Base-by-base conservation (phyloP, 2,888 invertebrate species). In the Eristalis tenax region DNA sequence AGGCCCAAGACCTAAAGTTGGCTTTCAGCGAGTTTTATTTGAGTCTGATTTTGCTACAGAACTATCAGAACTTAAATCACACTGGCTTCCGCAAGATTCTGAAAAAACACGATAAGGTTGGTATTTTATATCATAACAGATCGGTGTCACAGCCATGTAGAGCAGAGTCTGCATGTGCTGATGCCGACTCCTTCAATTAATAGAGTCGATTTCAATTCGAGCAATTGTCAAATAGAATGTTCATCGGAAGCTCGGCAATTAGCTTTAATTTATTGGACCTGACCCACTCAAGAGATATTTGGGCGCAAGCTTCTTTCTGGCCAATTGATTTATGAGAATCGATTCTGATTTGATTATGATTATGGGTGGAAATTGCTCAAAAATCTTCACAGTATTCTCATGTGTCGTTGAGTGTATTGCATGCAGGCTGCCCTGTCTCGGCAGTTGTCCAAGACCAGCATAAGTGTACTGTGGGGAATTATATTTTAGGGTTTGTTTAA, bases 21-120 rank as follows among this genome's bases (percentile, higher is more conserved):
- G 99, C 99, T 0, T 99, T 99, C 93, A 98, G 98, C 91, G 99
- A 99, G 94, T 99, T 99, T 94, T 99, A 99, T 93, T 94, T 99
- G 61, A 98, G 98, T 91, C 94, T 99, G 69, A 98, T 99, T 90
- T 94, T 99, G 18, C 94, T 99, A 83, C 99, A 99, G 93, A 99
- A 99, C 93, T 99, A 99, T 92, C 99, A 99, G 94, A 99, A 98
- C 92, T 94, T 99, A 75, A 99, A 99, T 94, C 98, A 98, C 91
- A 99, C 99, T 3, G 99, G 99, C 1, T 99, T 99, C 94, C 95
- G 99, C 88, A 99, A 99, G 94, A 99, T 99, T 91, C 95, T 99
- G 88, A 99, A 99, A 93, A 99, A 99, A 93, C 99, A 99, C 92
- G 99, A 99, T 93, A 99, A 99, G 96, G 98, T 98, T 93, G 61